Conservation (phyloP, 2,113 vertebrate species). For the Podarcis raffonei region DNA sequence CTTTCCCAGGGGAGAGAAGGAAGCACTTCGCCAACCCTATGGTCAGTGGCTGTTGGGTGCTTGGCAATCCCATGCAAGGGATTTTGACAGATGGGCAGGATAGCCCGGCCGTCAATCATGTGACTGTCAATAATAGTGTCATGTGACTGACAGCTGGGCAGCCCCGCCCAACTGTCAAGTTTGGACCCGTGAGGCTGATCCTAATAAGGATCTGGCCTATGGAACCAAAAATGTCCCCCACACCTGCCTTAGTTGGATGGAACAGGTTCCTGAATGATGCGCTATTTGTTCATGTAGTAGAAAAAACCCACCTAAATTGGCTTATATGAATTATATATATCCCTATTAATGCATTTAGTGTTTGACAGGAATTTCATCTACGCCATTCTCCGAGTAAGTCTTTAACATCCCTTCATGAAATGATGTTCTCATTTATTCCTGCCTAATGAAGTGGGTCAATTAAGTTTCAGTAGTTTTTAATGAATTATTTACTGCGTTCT, state of each 20-base stretch:
- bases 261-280: not conserved
- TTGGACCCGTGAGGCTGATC: no score
- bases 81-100: no score
- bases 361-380: not conserved
- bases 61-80: no score
- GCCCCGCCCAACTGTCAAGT: no score
- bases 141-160: no score
- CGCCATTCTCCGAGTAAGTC: not conserved
- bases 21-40: no score
- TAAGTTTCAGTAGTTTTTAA: not conserved
- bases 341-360: not conserved
- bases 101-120: no score
- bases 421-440: not conserved
- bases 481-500: not conserved
- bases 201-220: no score
- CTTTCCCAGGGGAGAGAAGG: not conserved
- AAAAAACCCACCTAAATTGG: no score
- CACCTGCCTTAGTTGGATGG: not conserved
- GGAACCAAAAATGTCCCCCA: no score
- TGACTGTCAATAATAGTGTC: no score
- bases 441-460: not conserved
- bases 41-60: no score
- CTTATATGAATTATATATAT: not conserved
- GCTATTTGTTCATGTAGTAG: not conserved
- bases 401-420: not conserved